Conservation (phyloP, 1,140 invertebrate species). For the Pteromalus puparum region DNA sequence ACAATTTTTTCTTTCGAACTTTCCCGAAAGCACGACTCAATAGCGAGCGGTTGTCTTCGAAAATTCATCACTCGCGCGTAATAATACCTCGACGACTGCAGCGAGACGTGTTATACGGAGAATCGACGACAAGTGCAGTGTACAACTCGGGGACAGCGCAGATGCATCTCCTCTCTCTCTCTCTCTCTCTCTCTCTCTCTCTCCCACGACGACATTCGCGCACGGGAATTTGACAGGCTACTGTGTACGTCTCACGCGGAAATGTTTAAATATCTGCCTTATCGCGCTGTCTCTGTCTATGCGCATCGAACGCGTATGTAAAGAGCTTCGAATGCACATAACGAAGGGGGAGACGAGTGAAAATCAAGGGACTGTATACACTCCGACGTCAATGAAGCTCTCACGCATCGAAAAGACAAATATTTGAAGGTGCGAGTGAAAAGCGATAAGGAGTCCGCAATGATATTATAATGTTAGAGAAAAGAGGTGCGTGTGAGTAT, state of each 20-base stretch:
- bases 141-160: neutral
- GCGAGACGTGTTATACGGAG: neutral
- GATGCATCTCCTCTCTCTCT: neutral
- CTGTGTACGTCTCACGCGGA: neutral
- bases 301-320: neutral
- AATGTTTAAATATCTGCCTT: conserved; percentile 32
- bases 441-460: neutral
- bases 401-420: conserved; percentile 18
- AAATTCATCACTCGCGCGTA: conserved; percentile 29
- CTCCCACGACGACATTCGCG: neutral
- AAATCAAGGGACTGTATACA: neutral
- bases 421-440: conserved; percentile 26
- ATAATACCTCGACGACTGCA: neutral
- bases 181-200: no score
- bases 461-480: neutral
- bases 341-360: neutral
- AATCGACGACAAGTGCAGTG: neutral
- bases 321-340: neutral
- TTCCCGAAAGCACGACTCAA: neutral
- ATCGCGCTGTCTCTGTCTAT: neutral
- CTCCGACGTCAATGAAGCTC: neutral
- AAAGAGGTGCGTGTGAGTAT: neutral
- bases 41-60: neutral
- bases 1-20: conserved; percentile 12
- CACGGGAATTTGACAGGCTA: conserved; percentile 15